phyloP scores from a whole-genome alignment of 2,113 vertebrate genomes.

The Cynocephalus volans region DNA sequence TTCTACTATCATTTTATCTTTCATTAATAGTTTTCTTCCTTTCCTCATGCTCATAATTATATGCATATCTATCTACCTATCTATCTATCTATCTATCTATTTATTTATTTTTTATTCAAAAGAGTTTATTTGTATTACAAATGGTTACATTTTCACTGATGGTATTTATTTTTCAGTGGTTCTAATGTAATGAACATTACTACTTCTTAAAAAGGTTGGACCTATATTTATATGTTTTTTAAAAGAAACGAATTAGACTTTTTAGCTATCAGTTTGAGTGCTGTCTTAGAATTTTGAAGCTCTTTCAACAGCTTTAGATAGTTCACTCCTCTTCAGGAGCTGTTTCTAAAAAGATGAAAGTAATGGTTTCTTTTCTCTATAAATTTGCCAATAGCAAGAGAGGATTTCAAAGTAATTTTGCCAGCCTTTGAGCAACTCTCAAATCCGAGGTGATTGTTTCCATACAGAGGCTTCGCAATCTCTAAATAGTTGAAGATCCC shows the following conservation, averaged over 20 bases:
- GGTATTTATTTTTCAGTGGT: not conserved
- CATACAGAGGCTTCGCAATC: not conserved
- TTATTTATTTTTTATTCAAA: not conserved
- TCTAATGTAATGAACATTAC: not conserved
- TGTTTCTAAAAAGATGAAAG: constrained; percentile 33
- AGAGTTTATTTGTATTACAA: not conserved
- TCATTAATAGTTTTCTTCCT: constrained; percentile 10
- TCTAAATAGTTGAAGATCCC: not conserved
- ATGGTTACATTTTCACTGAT: not conserved
- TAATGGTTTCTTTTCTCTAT: constrained; percentile 10
- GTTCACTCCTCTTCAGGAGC: not conserved
- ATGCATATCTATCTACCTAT: no score
- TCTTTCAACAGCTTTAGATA: not conserved
- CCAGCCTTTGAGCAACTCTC: not conserved
- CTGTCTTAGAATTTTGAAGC: constrained; percentile 4
- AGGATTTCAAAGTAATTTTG: constrained; percentile 46
- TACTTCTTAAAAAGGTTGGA: not conserved
- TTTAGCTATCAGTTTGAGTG: constrained; percentile 1
- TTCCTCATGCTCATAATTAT: not conserved
- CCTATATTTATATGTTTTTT: not conserved
- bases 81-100: no score
- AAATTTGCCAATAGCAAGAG: constrained; percentile 25
- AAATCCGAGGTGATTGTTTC: not conserved
- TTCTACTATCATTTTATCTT: constrained; percentile 22
- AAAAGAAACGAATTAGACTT: not conserved